Conservation (phyloP, 2,888 invertebrate species). For the Drosophila prostipennis region DNA sequence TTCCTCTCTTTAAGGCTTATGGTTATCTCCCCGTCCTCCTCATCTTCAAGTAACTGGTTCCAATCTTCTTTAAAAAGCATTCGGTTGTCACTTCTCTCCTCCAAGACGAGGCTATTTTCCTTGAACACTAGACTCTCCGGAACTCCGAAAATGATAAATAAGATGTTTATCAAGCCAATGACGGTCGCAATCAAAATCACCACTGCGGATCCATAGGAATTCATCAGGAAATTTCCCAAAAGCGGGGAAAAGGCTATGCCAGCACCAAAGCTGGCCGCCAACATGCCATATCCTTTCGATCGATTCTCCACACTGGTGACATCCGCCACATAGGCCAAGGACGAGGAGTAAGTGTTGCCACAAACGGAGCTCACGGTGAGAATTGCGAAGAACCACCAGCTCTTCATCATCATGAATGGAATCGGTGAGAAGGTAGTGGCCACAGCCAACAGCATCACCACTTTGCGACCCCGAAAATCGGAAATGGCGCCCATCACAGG, state of each 20-base stretch:
- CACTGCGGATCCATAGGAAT: not conserved
- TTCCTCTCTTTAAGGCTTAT: not conserved
- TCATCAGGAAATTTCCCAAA: slow-evolving; percentile 14
- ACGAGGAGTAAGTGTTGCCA: slow-evolving; percentile 8
- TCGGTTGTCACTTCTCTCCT: not conserved
- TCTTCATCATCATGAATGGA: slow-evolving; percentile 9
- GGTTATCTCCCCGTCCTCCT: too few relatives aligned
- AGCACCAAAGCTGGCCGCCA: slow-evolving; percentile 8
- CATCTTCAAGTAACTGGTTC: not conserved
- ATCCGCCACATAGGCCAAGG: slow-evolving; percentile 19
- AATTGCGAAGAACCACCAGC: slow-evolving; percentile 6
- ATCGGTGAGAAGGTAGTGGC: slow-evolving; percentile 8
- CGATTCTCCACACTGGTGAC: slow-evolving; percentile 6
- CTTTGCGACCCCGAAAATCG: slow-evolving; percentile 14
- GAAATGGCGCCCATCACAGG: slow-evolving; percentile 21
- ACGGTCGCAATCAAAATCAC: not conserved
- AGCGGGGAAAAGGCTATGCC: slow-evolving; percentile 3
- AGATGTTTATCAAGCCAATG: slow-evolving; percentile 5
- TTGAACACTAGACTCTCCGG: slow-evolving; percentile 11
- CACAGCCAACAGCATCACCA: slow-evolving; percentile 15
- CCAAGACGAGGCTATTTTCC: not conserved
- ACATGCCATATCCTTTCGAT: slow-evolving; percentile 1
- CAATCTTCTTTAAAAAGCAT: not conserved
- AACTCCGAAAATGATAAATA: slow-evolving; percentile 5
- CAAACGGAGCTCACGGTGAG: slow-evolving; percentile 6